Base-by-base conservation (phyloP, 2,888 invertebrate genomes). In the Pimpla rufipes region DNA sequence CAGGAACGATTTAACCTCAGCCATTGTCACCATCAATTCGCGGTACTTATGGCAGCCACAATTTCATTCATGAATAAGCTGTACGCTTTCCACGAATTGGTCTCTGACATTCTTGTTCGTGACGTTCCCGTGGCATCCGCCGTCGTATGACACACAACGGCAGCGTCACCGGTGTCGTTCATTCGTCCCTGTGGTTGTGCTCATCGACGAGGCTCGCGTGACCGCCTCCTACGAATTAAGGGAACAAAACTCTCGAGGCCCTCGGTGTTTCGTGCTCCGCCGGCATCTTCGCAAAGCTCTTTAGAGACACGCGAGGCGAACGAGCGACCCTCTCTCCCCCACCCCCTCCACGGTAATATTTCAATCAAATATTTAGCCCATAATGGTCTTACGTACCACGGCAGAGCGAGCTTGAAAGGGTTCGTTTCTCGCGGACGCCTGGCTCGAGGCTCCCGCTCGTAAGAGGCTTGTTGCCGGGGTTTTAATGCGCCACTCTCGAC, bases 331-430 rank as follows among this genome's bases (percentile, higher is more conserved):
- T 11, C 35, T 57, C 59, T 3, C n/a, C n/a, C 11, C 3, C 37
- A 8, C 18, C 59, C 2, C n/a, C 50, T 23, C 55, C 45, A 79
- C 88, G 86, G 86, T 88, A 90, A 90, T 91, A 91, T 90, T 90
- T 91, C 91, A 90, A 92, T 92, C 88, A 89, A 90, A 91, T 91
- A 90, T 89, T 90, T 88, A 91, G 86, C 84, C 85, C 85, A 88
- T 89, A 88, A 91, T 90, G 89, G 89, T 89, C 88, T 89, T 89
- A 88, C 85, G 85, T 85, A 84, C 83, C 84, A 88, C 84, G 87
- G 79, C 81, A 86, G 85, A 88, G 85, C 79, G 85, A 84, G 86
- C 79, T 80, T 85, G 85, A 86, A 89, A 88, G 87, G 88, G 88
- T 73, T 85, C 84, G 68, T 74, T 68, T 78, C 67, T 83, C 80